Conservation (phyloP, 2,888 invertebrate species). For the Lamellibrachia columna region DNA sequence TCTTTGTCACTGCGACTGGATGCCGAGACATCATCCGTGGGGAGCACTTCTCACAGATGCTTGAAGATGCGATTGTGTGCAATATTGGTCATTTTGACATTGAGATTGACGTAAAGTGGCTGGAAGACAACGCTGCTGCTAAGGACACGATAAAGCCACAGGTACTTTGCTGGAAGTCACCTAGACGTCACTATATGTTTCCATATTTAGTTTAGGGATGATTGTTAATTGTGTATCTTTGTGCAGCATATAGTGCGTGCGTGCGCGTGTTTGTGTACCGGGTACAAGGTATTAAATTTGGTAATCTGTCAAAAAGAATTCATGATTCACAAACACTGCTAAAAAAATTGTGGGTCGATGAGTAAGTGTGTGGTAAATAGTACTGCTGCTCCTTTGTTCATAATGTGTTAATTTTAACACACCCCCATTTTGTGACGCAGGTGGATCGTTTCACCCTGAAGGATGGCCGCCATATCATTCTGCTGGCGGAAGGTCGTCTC, state of each 20-base stretch:
- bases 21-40: slow-evolving; percentile 89
- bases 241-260: not conserved
- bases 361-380: too few species aligned
- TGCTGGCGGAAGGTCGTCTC: slow-evolving; percentile 94
- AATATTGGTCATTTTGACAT: slow-evolving; percentile 99
- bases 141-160: slow-evolving; percentile 97
- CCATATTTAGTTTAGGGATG: not conserved
- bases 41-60: slow-evolving; percentile 91
- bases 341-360: too few species aligned
- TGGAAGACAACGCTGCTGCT: slow-evolving; percentile 86
- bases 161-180: slow-evolving; percentile 68
- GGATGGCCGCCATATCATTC: slow-evolving; percentile 91
- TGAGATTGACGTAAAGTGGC: slow-evolving; percentile 96
- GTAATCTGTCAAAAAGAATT: too few species aligned
- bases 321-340: too few species aligned
- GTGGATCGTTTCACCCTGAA: slow-evolving; percentile 87
- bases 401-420: not conserved
- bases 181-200: not conserved
- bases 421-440: slow-evolving; percentile 54
- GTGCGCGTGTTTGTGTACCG: too few species aligned
- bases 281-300: too few species aligned
- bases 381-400: too few species aligned
- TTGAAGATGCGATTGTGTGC: slow-evolving; percentile 96
- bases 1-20: slow-evolving; percentile 98
- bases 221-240: not conserved